Percentiles rank a stretch among this genome's conserved stretches.
These are phyloP conservation scores for Diarsia brunnea DNA, from an alignment of 2,888 invertebrate genomes.

Conservation along the genomic window DNA sequence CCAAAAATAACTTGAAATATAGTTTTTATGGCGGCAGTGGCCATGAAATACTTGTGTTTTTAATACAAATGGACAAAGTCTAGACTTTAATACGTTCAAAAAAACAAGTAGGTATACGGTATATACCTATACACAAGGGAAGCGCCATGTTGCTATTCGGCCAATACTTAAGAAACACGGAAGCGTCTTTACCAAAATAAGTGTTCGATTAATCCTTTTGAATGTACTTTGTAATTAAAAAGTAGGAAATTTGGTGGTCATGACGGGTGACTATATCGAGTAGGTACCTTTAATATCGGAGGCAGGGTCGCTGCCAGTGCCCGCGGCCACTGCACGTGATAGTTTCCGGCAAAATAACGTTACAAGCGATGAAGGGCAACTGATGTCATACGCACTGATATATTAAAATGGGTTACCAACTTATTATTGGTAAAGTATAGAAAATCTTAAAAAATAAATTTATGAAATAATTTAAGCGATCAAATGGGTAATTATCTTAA, in stretches of 20 bases:
- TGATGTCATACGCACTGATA: slow-evolving; percentile 23
- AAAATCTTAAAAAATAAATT: not conserved
- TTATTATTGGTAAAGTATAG: not conserved
- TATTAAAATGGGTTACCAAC: slow-evolving; percentile 30
- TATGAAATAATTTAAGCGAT: not conserved
- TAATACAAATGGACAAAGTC: slow-evolving; percentile 36
- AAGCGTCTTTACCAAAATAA: slow-evolving; percentile 42
- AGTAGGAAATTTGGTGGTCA: slow-evolving; percentile 12
- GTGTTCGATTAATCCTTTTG: slow-evolving; percentile 36
- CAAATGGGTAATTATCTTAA: not conserved
- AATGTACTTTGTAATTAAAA: slow-evolving; percentile 37
- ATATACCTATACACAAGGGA: slow-evolving; percentile 40
- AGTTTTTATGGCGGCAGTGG: slow-evolving; percentile 6
- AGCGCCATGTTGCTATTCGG: slow-evolving; percentile 34
- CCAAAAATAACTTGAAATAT: slow-evolving; percentile 16
- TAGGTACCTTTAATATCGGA: not conserved
- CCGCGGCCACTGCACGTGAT: not conserved
- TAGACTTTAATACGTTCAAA: slow-evolving; percentile 30
- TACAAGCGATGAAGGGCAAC: slow-evolving; percentile 35
- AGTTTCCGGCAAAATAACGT: slow-evolving; percentile 36
- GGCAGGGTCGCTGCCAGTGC: slow-evolving; percentile 1
- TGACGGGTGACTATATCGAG: slow-evolving; percentile 11
- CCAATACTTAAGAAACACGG: slow-evolving; percentile 46
- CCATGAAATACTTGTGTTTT: slow-evolving; percentile 47
- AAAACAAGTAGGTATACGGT: slow-evolving; percentile 12